Evolutionary conservation across 2,888 invertebrate species (phyloP), one percentile per base, ranked within the genome.

Genomic region (Drepanosiphum platanoidis): DNA sequence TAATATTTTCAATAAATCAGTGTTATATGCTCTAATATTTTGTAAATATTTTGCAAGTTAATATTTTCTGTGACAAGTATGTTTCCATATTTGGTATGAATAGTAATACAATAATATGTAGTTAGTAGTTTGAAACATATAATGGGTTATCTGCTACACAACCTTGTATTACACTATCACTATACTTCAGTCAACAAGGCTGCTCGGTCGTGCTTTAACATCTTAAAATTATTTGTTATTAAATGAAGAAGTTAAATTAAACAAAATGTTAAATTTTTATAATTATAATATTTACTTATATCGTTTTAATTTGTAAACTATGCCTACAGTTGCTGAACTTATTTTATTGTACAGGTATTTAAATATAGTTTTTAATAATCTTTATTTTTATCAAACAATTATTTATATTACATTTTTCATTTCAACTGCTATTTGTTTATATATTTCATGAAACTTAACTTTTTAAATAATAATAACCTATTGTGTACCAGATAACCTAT

Each of bases 81-180:
- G 52, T 77, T 84, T 75, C 84, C 84, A 84, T 84, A 84, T 84
- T 84, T 84, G 84, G 84, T 77, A 84, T 84, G 66, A 84, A 84
- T 84, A 36, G 52, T 70, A 75, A 46, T 72, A 81, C 27, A 71
- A 36, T 74, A 74, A 30, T 68, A 27, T 83, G 68, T 77, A 77
- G 75, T 68, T 66, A n/a, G 64, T 22, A 68, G 36, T 75, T 46
- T 68, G 36, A 68, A 42, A 64, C 3, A 46, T 46, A 64, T 61
- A 72, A 58, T 66, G 34, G 34, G 74, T 83, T 74, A 75, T 84
- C 84, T 84, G 22, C 39, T 30, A 66, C 9, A 36, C 52, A 84
- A 68, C 84, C 84, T 84, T 84, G 84, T 74, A 74, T 84, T 46
- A 75, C 39, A 68, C 46, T 84, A 75, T 84, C 84, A 84, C 68